phyloP scores from a whole-genome alignment of 2,113 vertebrate species.

The Barbus barbus region DNA sequence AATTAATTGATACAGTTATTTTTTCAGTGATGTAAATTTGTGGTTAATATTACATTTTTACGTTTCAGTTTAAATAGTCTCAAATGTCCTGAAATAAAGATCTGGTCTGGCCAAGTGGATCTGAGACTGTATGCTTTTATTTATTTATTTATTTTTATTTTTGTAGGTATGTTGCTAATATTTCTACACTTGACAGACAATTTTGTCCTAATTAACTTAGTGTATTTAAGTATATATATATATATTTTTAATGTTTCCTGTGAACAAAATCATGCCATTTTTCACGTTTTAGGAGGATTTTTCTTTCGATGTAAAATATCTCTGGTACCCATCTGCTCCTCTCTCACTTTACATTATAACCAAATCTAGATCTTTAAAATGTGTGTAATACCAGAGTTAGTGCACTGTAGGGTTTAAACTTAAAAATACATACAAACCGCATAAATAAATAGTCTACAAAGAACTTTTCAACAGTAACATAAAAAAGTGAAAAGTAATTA shows the following conservation, averaged over 20 bases:
- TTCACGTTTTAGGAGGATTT: background rate
- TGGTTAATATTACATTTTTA: too few species aligned
- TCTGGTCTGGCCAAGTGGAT: too few species aligned
- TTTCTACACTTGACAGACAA: background rate
- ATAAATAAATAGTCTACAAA: too few species aligned
- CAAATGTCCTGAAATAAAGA: background rate
- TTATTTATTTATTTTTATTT: too few species aligned
- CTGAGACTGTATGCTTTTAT: too few species aligned
- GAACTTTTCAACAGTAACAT: background rate
- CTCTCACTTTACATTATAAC: background rate
- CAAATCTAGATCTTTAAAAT: too few species aligned
- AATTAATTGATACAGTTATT: background rate
- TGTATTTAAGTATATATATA: too few species aligned
- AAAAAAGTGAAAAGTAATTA: background rate
- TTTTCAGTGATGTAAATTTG: background rate
- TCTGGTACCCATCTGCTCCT: background rate
- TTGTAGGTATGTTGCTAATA: background rate
- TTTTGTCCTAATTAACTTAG: background rate
- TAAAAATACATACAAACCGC: too few species aligned
- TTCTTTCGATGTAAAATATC: background rate
- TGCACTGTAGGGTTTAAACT: too few species aligned
- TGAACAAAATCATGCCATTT: too few species aligned
- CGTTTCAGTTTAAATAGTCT: background rate
- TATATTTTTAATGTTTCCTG: too few species aligned
- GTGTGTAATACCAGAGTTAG: too few species aligned